Base-by-base conservation (phyloP, 2,797 vertebrate genomes). In the Triplophysa bombifrons region DNA sequence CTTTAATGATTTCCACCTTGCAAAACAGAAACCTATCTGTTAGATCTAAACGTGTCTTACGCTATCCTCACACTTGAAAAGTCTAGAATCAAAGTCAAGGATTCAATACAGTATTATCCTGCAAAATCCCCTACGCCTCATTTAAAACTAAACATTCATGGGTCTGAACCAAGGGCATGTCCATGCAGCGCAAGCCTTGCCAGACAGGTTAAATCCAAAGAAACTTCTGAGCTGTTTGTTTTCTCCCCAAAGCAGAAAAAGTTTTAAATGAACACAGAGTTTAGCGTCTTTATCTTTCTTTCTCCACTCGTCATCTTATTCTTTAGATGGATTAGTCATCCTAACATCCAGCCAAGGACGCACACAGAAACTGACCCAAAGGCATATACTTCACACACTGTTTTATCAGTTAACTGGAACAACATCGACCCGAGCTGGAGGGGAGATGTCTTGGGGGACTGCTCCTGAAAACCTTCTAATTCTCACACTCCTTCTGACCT, bases 331-430 rank as follows among this genome's bases (percentile, higher is more conserved):
- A 78, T 78, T 71, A 67, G 61, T 46, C 25, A 66, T 79, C 64
- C 38, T 16, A 76, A 65, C 34, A 41, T 34, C 19, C 53, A 63
- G 27, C 4, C 41, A 50, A 70, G 46, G 50, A 56, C 73, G 58
- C 68, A 61, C 53, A 70, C 50, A 61, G 41, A 48, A 2, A 56
- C 53, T 22, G 46, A 70, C n/a, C 41, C 22, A 38, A 20, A 56
- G 12, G 61, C 74, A 34, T 63, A 17, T 34, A 44, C 51, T 56
- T 74, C 61, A 78, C 73, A 79, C n/a, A 34, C 38, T 7, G 30
- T 76, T 78, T 78, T 74, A 81, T 72, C 75, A 81, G 50, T 48
- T 41, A 65, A 60, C 72, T 51, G 58, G 48, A 76, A 61, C 61
- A 64, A 46, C 72, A 71, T 67, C 61, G 70, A 78, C 53, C 65